Base-by-base conservation (phyloP, 2,888 invertebrate species). In the Pharmacophagus antenor region DNA sequence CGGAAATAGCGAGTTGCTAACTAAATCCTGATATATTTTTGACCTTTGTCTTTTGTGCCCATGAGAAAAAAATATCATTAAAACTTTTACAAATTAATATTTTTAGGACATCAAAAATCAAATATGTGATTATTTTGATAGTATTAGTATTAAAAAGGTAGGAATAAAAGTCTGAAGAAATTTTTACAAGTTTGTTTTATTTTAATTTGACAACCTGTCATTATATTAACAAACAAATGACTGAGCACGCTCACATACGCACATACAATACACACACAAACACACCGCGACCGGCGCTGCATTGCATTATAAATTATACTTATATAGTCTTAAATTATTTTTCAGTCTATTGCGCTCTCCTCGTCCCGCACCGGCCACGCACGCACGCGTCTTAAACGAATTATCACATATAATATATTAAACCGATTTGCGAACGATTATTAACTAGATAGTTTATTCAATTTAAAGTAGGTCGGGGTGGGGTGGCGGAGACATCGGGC, bases 121-220 rank as follows among this genome's bases (percentile, higher is more conserved):
- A 2, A 10, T 37, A n/a, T n/a, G 37, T 4, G 2, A n/a, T 37
- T 15, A 37, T n/a, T 47, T 37, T 22, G 31, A 23, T 42, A 42
- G n/a, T 17, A 12, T n/a, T 18, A 18, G 8, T 22, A 20, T 50
- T 27, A 27, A 49, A 44, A 49, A 15, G 18, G 1, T 10, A 25
- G 18, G 41, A 85, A 82, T 82, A 61, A 86, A 82, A 86, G 71
- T 61, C 76, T 70, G 63, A 68, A 66, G 70, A 81, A 82, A 83
- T 85, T 88, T 88, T 89, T 88, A 87, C 84, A 88, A 87, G 80
- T 85, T 85, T 87, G 81, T 86, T 88, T 86, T 90, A 91, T 90
- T 92, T 93, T 93, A 94, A 93, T 93, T 93, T 92, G 93, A 94
- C 94, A 93, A 93, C 93, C 93, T 94, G 93, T 93, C 93, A 93